A percentile compares a stretch with the other conserved stretches of the same genome.
phyloP scores from a whole-genome alignment of 2,113 vertebrate species.

The Amblyornis subalaris region DNA sequence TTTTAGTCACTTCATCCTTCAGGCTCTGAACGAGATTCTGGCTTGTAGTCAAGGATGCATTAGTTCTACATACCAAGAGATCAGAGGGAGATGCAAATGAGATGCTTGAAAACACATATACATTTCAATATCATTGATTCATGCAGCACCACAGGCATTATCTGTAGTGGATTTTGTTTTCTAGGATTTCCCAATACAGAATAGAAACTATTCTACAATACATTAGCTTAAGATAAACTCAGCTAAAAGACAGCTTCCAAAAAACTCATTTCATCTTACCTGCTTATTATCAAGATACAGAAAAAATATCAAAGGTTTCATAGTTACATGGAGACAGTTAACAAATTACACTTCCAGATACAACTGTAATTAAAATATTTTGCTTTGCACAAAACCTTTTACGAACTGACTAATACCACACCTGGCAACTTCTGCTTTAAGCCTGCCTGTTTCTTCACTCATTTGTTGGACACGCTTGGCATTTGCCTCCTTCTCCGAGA shows the following conservation, averaged over 20 bases:
- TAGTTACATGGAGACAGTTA: not conserved
- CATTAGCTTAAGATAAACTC: not conserved
- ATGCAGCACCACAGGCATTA: not conserved
- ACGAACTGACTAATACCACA: slow-evolving; percentile 25
- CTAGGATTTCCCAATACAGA: not conserved
- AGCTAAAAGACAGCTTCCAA: not conserved
- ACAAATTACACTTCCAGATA: not conserved
- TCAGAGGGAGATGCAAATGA: not conserved
- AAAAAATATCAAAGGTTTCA: not conserved
- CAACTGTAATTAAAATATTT: not conserved
- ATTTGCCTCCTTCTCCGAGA: slow-evolving; percentile 88
- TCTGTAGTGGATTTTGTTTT: not conserved
- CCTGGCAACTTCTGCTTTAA: slow-evolving; percentile 88
- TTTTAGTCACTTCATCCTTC: slow-evolving; percentile 81
- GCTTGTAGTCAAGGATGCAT: slow-evolving; percentile 78
- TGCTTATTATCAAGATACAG: not conserved
- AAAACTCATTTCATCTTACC: not conserved
- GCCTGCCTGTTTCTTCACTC: slow-evolving; percentile 82
- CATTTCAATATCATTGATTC: not conserved
- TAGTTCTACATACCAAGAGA: slow-evolving; percentile 70
- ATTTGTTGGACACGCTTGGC: slow-evolving; percentile 92
- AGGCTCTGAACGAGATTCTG: slow-evolving; percentile 86
- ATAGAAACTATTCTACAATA: not conserved
- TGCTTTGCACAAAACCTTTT: not conserved
- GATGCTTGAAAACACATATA: not conserved